Evolutionary conservation across 2,888 invertebrate genomes (phyloP).

Genomic region (Cephus pygmeus): DNA sequence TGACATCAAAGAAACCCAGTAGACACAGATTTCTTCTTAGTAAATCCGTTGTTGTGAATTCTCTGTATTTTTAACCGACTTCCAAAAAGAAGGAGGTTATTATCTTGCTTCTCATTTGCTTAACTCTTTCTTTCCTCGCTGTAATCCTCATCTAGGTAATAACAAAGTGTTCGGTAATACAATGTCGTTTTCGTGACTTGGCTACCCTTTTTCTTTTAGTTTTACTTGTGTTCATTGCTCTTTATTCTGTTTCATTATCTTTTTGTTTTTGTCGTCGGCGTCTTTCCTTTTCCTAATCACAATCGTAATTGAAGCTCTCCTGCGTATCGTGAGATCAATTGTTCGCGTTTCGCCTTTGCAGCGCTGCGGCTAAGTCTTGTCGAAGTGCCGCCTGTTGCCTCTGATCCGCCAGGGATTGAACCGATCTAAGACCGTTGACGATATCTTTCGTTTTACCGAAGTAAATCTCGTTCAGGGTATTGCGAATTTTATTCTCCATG

Average conservation of each 20-base stretch:
- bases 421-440: constrained; percentile 89
- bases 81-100: no score
- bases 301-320: constrained; percentile 57
- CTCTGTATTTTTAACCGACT: constrained; percentile 37
- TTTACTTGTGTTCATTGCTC: constrained; percentile 25
- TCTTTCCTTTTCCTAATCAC: constrained; percentile 50
- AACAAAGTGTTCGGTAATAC: constrained; percentile 53
- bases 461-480: constrained; percentile 98
- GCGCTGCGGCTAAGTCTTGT: constrained; percentile 85
- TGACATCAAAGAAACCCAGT: not conserved
- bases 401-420: constrained; percentile 86
- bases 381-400: constrained; percentile 85
- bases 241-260: constrained; percentile 31
- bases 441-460: constrained; percentile 99
- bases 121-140: not conserved
- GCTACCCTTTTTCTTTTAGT: constrained; percentile 32
- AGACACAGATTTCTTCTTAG: constrained; percentile 34
- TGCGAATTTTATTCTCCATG: constrained; percentile 99
- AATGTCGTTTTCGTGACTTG: constrained; percentile 38
- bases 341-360: constrained; percentile 84
- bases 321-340: constrained; percentile 60
- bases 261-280: constrained; percentile 15
- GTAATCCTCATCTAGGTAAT: constrained; percentile 41
- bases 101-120: constrained; percentile 1
- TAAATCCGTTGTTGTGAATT: constrained; percentile 44